Evolutionary conservation across 2,113 vertebrate species (phyloP).

Genomic region (Callipepla californica): DNA sequence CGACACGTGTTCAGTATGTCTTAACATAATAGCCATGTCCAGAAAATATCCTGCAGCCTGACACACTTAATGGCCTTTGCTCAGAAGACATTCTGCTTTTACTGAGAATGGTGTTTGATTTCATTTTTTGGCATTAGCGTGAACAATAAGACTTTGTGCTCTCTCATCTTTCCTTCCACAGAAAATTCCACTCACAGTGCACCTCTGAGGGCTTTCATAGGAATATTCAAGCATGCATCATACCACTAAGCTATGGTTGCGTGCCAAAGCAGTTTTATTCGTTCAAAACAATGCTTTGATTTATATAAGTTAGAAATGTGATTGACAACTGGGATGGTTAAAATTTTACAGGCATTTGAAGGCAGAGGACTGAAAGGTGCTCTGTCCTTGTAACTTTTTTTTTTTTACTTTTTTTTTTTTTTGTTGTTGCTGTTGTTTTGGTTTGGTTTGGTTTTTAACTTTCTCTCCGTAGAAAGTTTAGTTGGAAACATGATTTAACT

Average conservation of each 20-base stretch:
- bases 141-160: not conserved
- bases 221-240: not conserved
- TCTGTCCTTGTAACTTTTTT: not conserved
- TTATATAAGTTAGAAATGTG: not conserved
- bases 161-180: not conserved
- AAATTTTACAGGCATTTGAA: not conserved
- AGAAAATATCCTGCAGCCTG: slow-evolving; percentile 37
- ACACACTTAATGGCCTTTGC: slow-evolving; percentile 25
- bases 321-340: not conserved
- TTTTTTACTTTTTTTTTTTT: too few relatives aligned
- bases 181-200: slow-evolving; percentile 18
- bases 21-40: slow-evolving; percentile 56
- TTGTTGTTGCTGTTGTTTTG: too few relatives aligned
- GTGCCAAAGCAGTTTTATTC: not conserved
- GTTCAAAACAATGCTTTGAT: slow-evolving; percentile 28
- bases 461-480: not conserved
- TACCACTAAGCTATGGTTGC: not conserved
- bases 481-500: not conserved
- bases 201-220: slow-evolving; percentile 18
- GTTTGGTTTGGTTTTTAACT: not conserved
- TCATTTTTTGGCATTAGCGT: slow-evolving; percentile 15
- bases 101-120: slow-evolving; percentile 16
- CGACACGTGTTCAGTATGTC: slow-evolving; percentile 48
- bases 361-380: not conserved
- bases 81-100: slow-evolving; percentile 7